Base-by-base conservation (phyloP, 23 tunicate genomes). In the Ciona savignyi region DNA sequence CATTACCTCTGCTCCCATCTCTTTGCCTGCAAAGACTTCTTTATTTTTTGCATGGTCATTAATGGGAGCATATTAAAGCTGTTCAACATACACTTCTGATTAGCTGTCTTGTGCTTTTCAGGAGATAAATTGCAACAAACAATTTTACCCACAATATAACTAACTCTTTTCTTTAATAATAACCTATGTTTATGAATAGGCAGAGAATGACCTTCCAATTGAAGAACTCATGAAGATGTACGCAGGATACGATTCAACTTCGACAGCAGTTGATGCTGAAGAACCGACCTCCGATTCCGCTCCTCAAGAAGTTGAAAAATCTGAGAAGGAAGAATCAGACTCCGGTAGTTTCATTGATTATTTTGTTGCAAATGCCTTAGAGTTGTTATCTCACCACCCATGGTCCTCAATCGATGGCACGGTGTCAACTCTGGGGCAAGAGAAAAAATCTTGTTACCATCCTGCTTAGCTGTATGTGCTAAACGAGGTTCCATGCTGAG, bases 201-300 rank as follows among this genome's bases (percentile, higher is more conserved):
- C 67, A 2, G 90, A 91, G 71, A 71, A 72, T 35, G 86, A 84
- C 11, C 84, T 91, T 89, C 86, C 97, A 6, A 80, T 91, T 3
- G 97, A 91, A 75, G 91, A 91, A 65, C 33, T 91, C 68, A 64
- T 80, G 83, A 91, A 91, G 60, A 29, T 91, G 67, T 91, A 91
- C 65, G 80, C 61, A 2, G 87, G 79, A 11, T 85, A 85, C 2
- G 75, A 33, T 74, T 75, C 70, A 48, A 61, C 68, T 27, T 72
- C 49, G 71, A 4, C 30, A 11, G 49, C 30, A 0, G 77, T 68
- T 19, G 48, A 25, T 2, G 4, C 73, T 25, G 28, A 51, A 75
- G 28, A 69, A 30, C 42, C 73, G 42, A 67, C 21, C 11, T 9
- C 9, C 11, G 56, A 42, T 6, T 6, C 9, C 11, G 56, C 9